Evolutionary conservation across 1,140 invertebrate genomes (phyloP).

Genomic region (Lepidotrigona ventralis): DNA sequence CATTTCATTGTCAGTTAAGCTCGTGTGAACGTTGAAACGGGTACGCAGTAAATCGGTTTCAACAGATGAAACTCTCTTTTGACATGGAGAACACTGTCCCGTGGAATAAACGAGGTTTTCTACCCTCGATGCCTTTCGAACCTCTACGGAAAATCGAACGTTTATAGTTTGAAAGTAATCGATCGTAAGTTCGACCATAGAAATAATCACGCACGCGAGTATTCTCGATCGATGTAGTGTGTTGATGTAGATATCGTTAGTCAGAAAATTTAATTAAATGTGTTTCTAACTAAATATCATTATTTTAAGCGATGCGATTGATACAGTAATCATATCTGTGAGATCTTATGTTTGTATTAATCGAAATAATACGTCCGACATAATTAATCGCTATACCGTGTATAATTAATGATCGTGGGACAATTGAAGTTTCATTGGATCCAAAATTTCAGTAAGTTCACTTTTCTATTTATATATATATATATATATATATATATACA

Average conservation of each 20-base stretch:
- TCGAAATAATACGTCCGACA: not conserved
- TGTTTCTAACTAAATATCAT: not conserved
- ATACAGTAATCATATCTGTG: not conserved
- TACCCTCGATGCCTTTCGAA: not conserved
- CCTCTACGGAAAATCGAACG: not conserved
- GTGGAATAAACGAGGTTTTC: conserved; percentile 18
- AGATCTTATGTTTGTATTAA: not conserved
- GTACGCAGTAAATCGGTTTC: conserved; percentile 12
- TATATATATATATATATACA: not conserved
- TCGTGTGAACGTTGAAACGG: conserved; percentile 34
- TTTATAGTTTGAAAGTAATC: not conserved
- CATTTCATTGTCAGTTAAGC: conserved; percentile 52
- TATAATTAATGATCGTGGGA: conserved; percentile 1
- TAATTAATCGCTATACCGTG: not conserved
- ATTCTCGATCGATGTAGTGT: not conserved
- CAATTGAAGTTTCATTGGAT: not conserved
- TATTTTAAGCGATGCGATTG: not conserved
- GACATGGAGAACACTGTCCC: conserved; percentile 12
- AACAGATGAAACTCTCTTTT: not conserved
- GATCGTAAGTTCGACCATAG: not conserved
- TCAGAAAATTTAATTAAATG: not conserved
- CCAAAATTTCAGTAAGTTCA: conserved; percentile 17
- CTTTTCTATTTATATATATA: not conserved
- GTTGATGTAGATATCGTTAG: not conserved
- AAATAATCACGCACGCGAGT: not conserved